A percentile compares a stretch with the other conserved stretches of the same genome.
These are phyloP conservation scores for Idris sp. DNA, from an alignment of 1,140 invertebrate genomes.

Conservation along the genomic window DNA sequence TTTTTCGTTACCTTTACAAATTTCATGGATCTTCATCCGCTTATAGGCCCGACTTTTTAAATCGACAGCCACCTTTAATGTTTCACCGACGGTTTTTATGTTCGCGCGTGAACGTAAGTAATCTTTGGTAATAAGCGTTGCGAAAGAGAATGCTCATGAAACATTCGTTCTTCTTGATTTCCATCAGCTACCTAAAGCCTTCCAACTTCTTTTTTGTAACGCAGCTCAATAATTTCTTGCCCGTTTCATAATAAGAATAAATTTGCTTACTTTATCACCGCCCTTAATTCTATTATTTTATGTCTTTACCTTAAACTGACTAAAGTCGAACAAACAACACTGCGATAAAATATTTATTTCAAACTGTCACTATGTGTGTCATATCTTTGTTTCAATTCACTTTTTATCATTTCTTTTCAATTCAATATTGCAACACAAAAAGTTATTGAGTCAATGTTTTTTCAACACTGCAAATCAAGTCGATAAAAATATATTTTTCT, in stretches of 20 bases:
- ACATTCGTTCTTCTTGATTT: slow-evolving; percentile 50
- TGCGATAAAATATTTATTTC: too few species aligned
- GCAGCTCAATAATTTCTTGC: slow-evolving; percentile 17
- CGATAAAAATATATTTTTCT: too few species aligned
- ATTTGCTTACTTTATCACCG: slow-evolving; percentile 21
- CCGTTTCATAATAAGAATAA: slow-evolving; percentile 23
- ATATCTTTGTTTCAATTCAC: too few species aligned
- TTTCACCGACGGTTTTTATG: slow-evolving; percentile 48
- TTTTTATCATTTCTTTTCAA: too few species aligned
- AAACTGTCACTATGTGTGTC: too few species aligned
- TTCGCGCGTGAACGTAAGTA: slow-evolving; percentile 23
- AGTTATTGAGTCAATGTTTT: too few species aligned
- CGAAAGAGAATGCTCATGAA: slow-evolving; percentile 47
- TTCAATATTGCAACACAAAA: too few species aligned
- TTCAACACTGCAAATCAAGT: too few species aligned
- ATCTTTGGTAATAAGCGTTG: slow-evolving; percentile 48
- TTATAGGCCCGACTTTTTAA: slow-evolving; percentile 40
- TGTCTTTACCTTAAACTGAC: too few species aligned
- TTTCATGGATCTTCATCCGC: slow-evolving; percentile 49
- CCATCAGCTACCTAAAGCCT: slow-evolving; percentile 49
- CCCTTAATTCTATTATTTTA: slow-evolving; percentile 32
- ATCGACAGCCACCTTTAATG: slow-evolving; percentile 54
- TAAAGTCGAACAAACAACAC: too few species aligned
- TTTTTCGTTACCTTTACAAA: slow-evolving; percentile 39
- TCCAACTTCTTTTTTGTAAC: slow-evolving; percentile 16